Evolutionary conservation across 64 coral and sea anemone genomes (phyloP).

Genomic region (Montipora cactus): DNA sequence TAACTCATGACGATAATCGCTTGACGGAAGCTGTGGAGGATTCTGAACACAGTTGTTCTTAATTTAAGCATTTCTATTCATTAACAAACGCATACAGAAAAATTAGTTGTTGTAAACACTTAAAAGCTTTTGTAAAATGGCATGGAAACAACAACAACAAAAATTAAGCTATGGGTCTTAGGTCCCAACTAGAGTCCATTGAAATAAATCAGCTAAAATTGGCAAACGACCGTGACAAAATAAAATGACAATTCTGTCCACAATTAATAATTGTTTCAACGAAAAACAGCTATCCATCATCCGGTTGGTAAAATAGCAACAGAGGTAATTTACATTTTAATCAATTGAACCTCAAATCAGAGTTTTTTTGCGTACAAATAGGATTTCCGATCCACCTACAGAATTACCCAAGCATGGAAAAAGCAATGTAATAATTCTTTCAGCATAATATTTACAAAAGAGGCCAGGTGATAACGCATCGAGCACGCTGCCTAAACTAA

Average conservation of each 20-base stretch:
- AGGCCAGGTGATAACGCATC: background rate
- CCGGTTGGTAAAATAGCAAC: background rate
- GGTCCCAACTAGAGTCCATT: background rate
- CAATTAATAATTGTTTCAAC: constrained; percentile 10
- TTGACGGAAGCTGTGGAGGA: constrained; percentile 7
- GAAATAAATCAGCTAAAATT: background rate
- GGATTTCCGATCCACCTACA: background rate
- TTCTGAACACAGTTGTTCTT: background rate
- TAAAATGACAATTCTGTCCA: background rate
- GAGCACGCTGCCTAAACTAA: background rate
- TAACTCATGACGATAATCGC: background rate
- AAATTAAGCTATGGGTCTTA: background rate
- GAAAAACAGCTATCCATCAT: background rate
- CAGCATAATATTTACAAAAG: background rate
- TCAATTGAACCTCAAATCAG: background rate
- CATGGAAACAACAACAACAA: background rate
- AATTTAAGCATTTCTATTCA: constrained; percentile 31
- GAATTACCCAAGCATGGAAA: background rate
- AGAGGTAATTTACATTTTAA: background rate
- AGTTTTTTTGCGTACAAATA: background rate
- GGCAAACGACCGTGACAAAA: background rate
- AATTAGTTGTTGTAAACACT: constrained; percentile 14
- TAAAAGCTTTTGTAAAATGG: background rate
- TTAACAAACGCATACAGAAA: background rate
- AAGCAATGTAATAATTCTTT: background rate